Base-by-base conservation (phyloP, 2,797 vertebrate species). In the Octomys mimax region DNA sequence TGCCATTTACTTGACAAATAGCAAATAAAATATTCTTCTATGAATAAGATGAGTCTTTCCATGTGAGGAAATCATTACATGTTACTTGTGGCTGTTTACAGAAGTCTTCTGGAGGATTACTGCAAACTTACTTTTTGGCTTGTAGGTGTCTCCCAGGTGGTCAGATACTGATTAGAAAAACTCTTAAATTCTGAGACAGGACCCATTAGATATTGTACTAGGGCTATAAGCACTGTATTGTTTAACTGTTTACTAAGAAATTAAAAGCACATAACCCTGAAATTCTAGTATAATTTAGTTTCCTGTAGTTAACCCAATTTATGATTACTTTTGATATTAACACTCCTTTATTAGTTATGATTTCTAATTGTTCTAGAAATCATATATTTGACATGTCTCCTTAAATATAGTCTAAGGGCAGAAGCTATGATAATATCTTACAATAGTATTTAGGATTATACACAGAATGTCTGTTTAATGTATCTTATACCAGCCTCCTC, bases 21-120 rank as follows among this genome's bases (percentile, higher is more conserved):
- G 26, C 52, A 86, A n/a, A 87, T 13, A 89, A 92, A 79, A 79
- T 54, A 86, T 26, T 89, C 71, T 95, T 85, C 28, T 11, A 77
- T 75, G 14, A 92, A 90, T 75, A 92, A 92, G 87, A 42, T 39
- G 54, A 73, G 49, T 75, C 68, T 80, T 61, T 93, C 92, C 10
- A 36, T 42, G 28, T 39, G 79, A 92, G 22, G 33, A 88, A 28
- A 84, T 66, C 16, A 78, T 49, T 49, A 52, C 54, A 19, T 73
- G 80, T 89, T 77, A 59, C 28, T 87, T 89, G 77, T 49, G 6
- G 12, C 21, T 86, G 0, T 78, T 94, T 86, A 59, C 0, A 62
- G 42, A 81, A 54, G 14, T 64, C 28, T 59, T 79, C 70, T 68
- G 33, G 57, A 24, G 16, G 28, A 81, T 24, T 21, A 87, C 87